Evolutionary conservation across 1,140 invertebrate genomes (phyloP), one percentile per base, ranked within the genome.

Genomic region (Nasonia giraulti): DNA sequence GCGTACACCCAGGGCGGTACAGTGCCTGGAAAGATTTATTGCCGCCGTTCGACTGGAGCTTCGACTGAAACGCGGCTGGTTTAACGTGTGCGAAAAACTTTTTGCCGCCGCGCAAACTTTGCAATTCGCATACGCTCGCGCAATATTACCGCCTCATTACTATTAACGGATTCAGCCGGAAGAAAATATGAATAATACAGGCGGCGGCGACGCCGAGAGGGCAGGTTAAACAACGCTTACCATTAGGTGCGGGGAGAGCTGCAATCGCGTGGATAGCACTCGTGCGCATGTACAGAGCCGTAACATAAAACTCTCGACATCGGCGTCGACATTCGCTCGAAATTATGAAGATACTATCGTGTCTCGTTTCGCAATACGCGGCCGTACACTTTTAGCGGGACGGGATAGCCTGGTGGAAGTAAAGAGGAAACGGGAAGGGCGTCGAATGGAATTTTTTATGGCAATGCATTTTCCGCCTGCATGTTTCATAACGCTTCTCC

Each of bases 361-460:
- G 44, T 68, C 31, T 68, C 31, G 33, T 27, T 62, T 62, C 55
- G 55, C 55, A 62, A 62, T 62, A 62, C 55, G 55, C 55, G 55
- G 55, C 55, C 55, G 55, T 62, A 62, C 55, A 62, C 55, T 62
- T 62, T 17, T 20, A 62, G 6, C 3, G 5, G 27, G 27, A 62
- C 55, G 55, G 55, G 17, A 62, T n/a, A 17, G 17, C 4, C 11
- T 4, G 47, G 11, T 4, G 47, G 47, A 2, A 50, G 47, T 50
- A 17, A 50, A 50, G 1, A 50, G 47, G 47, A 14, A 68, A 71
- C 11, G 44, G 33, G 33, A 37, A 27, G 55, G 33, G 33, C 68
- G 37, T 80, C 20, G 37, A 73, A 44, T 82, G 31, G 69, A 82
- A 73, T 73, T 73, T 73, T 81, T 81, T 82, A 82, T 33, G 40